phyloP scores from a whole-genome alignment of 2,113 vertebrate genomes.

The Agelaius phoeniceus region DNA sequence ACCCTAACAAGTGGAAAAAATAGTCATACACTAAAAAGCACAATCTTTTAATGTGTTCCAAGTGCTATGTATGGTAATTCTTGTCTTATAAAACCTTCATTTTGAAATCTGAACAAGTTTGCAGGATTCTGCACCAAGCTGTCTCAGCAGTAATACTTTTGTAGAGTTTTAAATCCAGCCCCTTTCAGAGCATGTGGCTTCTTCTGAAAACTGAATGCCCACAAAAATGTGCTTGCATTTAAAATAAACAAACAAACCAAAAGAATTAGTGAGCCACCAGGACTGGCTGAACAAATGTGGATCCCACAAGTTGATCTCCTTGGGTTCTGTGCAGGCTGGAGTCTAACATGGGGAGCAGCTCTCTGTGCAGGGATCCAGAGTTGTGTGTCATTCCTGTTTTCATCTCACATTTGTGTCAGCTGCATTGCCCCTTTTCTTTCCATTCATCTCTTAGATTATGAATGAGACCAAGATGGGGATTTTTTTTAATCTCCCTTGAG shows the following conservation, averaged over 20 bases:
- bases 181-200: not conserved
- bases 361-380: not conserved
- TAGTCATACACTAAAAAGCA: not conserved
- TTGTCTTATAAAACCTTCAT: not conserved
- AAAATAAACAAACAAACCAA: not conserved
- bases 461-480: not conserved
- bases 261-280: not conserved
- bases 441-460: slow-evolving; percentile 9
- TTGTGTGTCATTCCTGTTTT: not conserved
- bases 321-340: not conserved
- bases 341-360: not conserved
- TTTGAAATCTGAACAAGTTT: not conserved
- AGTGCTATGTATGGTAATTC: not conserved
- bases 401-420: not conserved
- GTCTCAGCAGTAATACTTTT: not conserved
- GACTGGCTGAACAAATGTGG: not conserved
- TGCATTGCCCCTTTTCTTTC: not conserved
- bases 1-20: not conserved
- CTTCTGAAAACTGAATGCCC: not conserved
- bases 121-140: not conserved
- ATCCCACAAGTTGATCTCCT: not conserved
- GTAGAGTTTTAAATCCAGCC: not conserved
- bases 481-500: slow-evolving; percentile 20
- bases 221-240: not conserved
- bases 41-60: not conserved